These are phyloP conservation scores for Bos indicus DNA, from an alignment of 2,113 vertebrate genomes.

Conservation along the genomic window DNA sequence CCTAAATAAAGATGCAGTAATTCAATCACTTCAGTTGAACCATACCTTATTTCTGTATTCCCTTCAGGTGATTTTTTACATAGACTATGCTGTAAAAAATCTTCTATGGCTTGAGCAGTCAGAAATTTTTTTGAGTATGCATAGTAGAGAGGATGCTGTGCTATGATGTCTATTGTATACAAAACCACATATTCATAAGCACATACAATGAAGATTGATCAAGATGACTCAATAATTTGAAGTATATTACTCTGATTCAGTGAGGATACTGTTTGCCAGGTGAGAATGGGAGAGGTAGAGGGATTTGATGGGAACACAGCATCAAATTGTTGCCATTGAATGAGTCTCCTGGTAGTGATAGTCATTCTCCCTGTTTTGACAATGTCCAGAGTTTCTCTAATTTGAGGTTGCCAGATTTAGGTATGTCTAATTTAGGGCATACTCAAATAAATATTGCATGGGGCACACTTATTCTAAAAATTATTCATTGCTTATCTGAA, in stretches of 20 bases:
- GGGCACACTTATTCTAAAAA: neutral
- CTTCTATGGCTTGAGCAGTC: conserved; percentile 83
- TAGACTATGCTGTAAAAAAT: conserved; percentile 87
- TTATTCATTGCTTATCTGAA: neutral
- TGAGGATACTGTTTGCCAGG: neutral
- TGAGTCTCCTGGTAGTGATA: neutral
- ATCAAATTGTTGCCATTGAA: neutral
- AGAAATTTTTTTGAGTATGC: conserved; percentile 89
- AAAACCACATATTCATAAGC: conserved; percentile 9
- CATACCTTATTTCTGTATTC: conserved; percentile 83
- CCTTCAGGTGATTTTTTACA: conserved; percentile 48
- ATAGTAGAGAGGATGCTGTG: conserved; percentile 86
- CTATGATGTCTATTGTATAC: conserved; percentile 82
- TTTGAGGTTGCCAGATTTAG: neutral
- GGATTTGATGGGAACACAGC: neutral
- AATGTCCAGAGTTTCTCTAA: neutral
- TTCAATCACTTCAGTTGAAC: neutral
- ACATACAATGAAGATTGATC: neutral
- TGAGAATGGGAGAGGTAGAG: too few relatives aligned
- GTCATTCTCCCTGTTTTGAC: neutral
- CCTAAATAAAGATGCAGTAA: neutral
- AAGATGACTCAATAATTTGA: neutral
- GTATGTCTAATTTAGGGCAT: neutral
- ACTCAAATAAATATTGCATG: neutral
- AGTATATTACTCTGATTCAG: neutral